These are phyloP conservation scores for Homarus gammarus DNA, from an alignment of 2,888 invertebrate species.

Conservation along the genomic window DNA sequence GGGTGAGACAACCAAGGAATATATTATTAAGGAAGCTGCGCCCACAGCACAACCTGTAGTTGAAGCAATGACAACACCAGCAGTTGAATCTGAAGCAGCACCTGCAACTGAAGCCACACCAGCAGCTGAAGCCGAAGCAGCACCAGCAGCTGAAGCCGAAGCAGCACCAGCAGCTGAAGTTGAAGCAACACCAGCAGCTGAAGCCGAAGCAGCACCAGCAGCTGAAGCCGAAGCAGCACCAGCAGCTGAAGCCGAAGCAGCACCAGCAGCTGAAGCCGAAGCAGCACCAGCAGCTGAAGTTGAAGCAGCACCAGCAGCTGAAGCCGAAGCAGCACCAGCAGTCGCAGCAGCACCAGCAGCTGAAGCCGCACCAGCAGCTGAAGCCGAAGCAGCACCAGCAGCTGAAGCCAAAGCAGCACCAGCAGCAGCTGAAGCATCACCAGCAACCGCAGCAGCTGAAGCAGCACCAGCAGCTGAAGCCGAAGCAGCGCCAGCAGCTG, in stretches of 20 bases:
- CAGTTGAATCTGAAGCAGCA: neutral
- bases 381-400: too few relatives aligned
- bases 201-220: too few relatives aligned
- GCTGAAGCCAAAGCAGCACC: neutral
- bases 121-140: neutral
- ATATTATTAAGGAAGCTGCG: conserved; percentile 5
- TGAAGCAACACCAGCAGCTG: too few relatives aligned
- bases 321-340: neutral
- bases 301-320: neutral
- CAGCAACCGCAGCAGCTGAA: too few relatives aligned
- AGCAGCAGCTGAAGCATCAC: too few relatives aligned
- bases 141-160: too few relatives aligned
- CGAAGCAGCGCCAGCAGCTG: neutral
- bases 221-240: neutral
- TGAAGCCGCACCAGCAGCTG: too few relatives aligned
- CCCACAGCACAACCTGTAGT: neutral
- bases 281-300: neutral
- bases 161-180: too few relatives aligned
- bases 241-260: too few relatives aligned
- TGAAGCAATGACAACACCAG: conserved; percentile 14
- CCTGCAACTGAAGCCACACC: too few relatives aligned
- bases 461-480: too few relatives aligned
- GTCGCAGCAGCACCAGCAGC: neutral
- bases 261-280: neutral
- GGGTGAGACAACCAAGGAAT: neutral